Conservation (phyloP, 2,888 invertebrate species). For the Chloroclysta siterata region DNA sequence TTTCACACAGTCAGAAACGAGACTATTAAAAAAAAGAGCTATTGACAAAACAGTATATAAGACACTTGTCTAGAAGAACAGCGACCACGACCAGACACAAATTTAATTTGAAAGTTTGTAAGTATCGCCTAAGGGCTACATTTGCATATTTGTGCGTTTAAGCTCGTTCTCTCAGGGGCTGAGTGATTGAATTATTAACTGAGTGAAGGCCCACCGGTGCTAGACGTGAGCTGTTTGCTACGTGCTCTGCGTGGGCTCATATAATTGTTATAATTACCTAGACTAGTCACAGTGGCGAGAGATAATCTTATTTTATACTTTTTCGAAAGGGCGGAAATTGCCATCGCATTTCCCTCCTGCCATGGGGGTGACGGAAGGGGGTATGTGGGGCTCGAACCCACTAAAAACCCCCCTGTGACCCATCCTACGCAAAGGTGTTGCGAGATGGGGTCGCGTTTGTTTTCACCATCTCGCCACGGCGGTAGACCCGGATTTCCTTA, state of each 20-base stretch:
- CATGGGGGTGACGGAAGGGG: no score
- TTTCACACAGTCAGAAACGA: no score
- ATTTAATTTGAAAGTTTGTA: constrained; percentile 69
- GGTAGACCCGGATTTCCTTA: no score
- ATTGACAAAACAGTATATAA: background rate
- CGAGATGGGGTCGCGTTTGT: no score
- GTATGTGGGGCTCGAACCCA: no score
- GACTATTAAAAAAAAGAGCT: no score
- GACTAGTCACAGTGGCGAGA: constrained; percentile 1
- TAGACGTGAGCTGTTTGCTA: constrained; percentile 69
- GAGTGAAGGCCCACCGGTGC: constrained; percentile 64
- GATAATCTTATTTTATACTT: background rate
- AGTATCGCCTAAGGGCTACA: constrained; percentile 56
- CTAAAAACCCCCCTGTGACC: no score
- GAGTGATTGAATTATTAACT: constrained; percentile 81
- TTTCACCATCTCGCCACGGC: no score
- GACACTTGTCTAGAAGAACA: constrained; percentile 6
- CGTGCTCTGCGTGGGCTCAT: constrained; percentile 50
- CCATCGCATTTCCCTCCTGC: no score
- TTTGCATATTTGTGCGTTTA: constrained; percentile 78
- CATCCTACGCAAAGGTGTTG: no score
- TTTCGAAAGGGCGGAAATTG: no score
- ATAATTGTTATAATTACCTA: constrained; percentile 71
- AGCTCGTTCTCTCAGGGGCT: constrained; percentile 53
- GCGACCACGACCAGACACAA: constrained; percentile 37